Evolutionary conservation across 30 jellyfish, hydroid and myxozoan species (phyloP), one percentile per base, ranked within the genome.

Genomic region (Chrysaora quinquecirrha): DNA sequence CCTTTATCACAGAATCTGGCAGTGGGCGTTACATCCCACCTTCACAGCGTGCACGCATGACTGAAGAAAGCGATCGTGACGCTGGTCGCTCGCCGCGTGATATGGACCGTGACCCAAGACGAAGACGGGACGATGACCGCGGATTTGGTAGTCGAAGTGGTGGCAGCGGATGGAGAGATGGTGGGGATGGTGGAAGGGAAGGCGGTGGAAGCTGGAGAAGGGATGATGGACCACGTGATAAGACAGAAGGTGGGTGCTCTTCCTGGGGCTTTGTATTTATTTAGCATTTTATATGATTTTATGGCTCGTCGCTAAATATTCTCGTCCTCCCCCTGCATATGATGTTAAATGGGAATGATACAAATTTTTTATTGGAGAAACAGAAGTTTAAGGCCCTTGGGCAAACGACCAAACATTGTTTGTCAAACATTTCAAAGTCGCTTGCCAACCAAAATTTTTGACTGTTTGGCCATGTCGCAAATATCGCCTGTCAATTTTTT

Each of bases 11-110:
- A 76, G 88, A 76, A 48, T 76, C 82, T 1, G 33, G 78, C 34
- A 58, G 62, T 74, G 86, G 73, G 29, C 78, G 95, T 29, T 93
- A 93, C 73, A 52, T 93, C 11, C 97, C 97, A 11, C 96, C 98
- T 1, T 65, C 96, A 32, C 29, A 61, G 80, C 65, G 94, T 56
- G 23, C 84, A 14, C 83, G 91, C 24, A 67, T 32, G 81, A 80
- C 35, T 16, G 91, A 87, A 48, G 78, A 33, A 2, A 76, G 49
- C 58, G 86, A 71, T 48, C 86, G 93, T 3, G 80, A 64, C 20
- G 71, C 34, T 1, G 82, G 87, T 70, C 72, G 86, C 9, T 34
- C 76, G 32, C 30, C 80, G 24, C 87, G 89, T 67, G 89, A 76
- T 33, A 12, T 34, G 25, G 89, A 75, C 46, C 96, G 96, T 22